Percentiles rank a stretch among this genome's conserved stretches.
These are phyloP conservation scores for Eublepharis macularius DNA, from an alignment of 2,113 vertebrate species.

Conservation along the genomic window DNA sequence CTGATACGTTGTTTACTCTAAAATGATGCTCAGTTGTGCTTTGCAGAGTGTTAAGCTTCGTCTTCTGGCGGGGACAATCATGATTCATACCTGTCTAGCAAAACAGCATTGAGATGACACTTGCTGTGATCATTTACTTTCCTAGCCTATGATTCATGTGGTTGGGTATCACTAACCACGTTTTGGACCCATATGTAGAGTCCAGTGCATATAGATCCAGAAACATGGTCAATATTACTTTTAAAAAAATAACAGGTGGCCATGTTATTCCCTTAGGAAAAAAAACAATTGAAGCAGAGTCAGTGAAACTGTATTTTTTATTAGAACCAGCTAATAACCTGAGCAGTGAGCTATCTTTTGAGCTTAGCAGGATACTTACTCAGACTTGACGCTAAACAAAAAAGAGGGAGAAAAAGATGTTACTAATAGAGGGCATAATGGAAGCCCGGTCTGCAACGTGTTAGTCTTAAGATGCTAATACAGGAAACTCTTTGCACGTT, in stretches of 20 bases:
- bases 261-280: not conserved
- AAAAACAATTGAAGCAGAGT: not conserved
- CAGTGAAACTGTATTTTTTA: not conserved
- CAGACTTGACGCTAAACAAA: not conserved
- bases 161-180: not conserved
- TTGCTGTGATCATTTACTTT: slow-evolving; percentile 43
- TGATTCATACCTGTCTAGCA: slow-evolving; percentile 21
- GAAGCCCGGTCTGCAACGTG: not conserved
- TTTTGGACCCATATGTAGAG: slow-evolving; percentile 6
- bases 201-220: not conserved
- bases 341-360: not conserved
- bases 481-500: not conserved
- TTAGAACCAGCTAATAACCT: not conserved
- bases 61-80: slow-evolving; percentile 32
- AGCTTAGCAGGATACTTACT: not conserved
- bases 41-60: slow-evolving; percentile 28
- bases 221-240: not conserved
- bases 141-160: slow-evolving; percentile 26
- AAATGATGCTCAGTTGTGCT: slow-evolving; percentile 58
- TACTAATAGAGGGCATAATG: not conserved
- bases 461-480: not conserved
- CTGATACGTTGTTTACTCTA: slow-evolving; percentile 70
- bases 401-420: not conserved
- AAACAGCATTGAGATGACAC: slow-evolving; percentile 27
- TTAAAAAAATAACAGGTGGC: not conserved